Conservation (phyloP, 2,888 invertebrate genomes). For the Clistopyga incitator region DNA sequence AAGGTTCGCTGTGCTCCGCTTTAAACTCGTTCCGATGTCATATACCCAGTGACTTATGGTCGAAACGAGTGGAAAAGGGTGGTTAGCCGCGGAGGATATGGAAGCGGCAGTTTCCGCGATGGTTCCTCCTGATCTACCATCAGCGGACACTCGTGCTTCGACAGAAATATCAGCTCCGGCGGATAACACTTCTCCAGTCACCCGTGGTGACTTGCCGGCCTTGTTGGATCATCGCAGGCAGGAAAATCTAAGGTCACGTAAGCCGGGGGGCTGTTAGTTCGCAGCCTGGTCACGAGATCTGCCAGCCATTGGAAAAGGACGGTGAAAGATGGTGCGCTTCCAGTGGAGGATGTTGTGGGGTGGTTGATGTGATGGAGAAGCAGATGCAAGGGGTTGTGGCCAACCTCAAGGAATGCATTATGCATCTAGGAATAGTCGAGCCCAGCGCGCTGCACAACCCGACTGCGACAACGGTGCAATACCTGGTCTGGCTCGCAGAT, state of each 20-base stretch:
- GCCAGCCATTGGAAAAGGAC: constrained; percentile 56
- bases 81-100: constrained; percentile 16
- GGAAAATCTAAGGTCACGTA: constrained; percentile 62
- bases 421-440: constrained; percentile 77
- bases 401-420: constrained; percentile 78
- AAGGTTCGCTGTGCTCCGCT: constrained; percentile 41
- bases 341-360: constrained; percentile 31
- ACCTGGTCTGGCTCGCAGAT: constrained; percentile 29
- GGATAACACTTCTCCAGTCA: constrained; percentile 23
- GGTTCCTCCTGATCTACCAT: constrained; percentile 66
- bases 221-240: constrained; percentile 48
- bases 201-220: neutral
- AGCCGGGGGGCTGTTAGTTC: constrained; percentile 73
- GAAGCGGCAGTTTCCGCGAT: constrained; percentile 62
- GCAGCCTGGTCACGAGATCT: constrained; percentile 76
- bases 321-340: constrained; percentile 46
- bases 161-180: constrained; percentile 19
- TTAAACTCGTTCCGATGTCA: constrained; percentile 73
- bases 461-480: constrained; percentile 48
- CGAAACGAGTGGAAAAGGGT: constrained; percentile 60
- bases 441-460: constrained; percentile 40
- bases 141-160: constrained; percentile 40
- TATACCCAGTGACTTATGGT: constrained; percentile 76
- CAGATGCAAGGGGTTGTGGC: constrained; percentile 51
- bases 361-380: constrained; percentile 38